Conservation (phyloP, 2,888 invertebrate species). For the Drosophila subquinaria region DNA sequence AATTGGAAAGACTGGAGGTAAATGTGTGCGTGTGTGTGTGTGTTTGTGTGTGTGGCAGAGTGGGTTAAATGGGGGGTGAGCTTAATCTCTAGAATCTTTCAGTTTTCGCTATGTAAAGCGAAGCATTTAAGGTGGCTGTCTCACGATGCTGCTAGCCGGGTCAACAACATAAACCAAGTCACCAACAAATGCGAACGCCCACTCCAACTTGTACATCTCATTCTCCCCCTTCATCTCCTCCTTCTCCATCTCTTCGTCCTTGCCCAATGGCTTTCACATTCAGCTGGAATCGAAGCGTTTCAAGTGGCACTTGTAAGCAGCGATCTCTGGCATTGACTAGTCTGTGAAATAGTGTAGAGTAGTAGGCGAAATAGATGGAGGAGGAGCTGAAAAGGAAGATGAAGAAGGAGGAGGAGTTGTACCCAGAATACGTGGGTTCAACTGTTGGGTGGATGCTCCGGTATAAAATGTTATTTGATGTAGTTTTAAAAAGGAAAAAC, state of each 20-base stretch:
- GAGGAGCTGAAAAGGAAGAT: background rate
- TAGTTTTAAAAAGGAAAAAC: slow-evolving; percentile 62
- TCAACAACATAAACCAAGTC: slow-evolving; percentile 54
- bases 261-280: slow-evolving; percentile 40
- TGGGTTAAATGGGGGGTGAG: slow-evolving; percentile 17
- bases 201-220: background rate
- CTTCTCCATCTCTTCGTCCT: background rate
- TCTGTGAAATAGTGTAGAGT: slow-evolving; percentile 20
- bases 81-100: slow-evolving; percentile 70
- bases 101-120: slow-evolving; percentile 72
- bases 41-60: slow-evolving; percentile 5
- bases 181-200: slow-evolving; percentile 32
- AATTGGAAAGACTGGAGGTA: slow-evolving; percentile 9
- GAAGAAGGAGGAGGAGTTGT: background rate
- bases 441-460: slow-evolving; percentile 15
- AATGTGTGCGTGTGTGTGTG: background rate
- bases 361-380: slow-evolving; percentile 6
- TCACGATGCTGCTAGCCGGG: slow-evolving; percentile 33
- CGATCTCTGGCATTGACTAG: slow-evolving; percentile 50
- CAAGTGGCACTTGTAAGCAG: slow-evolving; percentile 55
- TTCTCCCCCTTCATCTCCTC: background rate
- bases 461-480: slow-evolving; percentile 65
- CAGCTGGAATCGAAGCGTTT: slow-evolving; percentile 62
- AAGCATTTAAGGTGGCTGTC: slow-evolving; percentile 51
- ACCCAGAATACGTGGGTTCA: slow-evolving; percentile 6